Base-by-base conservation (phyloP, 2,797 vertebrate species). In the Odontamblyopus lacepedii region DNA sequence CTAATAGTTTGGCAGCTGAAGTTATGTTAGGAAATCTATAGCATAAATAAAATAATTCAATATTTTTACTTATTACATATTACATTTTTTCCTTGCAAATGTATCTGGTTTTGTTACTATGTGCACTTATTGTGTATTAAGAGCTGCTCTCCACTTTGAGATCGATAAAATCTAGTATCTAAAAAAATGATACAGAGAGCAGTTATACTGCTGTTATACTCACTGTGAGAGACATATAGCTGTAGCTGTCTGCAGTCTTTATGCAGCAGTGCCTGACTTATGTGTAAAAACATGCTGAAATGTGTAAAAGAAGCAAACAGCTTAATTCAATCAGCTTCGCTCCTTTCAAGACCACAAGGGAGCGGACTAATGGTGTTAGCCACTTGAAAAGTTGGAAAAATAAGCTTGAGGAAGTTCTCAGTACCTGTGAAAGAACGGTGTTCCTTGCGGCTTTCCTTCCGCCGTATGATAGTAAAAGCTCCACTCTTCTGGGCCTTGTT, bases 401-500 rank as follows among this genome's bases (percentile, higher is more conserved):
- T 85, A 88, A 91, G 87, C 88, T 87, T 87, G 83, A 90, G 88
- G 89, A 91, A 92, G 86, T 92, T 91, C 85, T 88, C 81, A 29
- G 82, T 90, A 92, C 90, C 90, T 92, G 91, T 83, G 82, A 92
- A 90, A 90, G 88, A 84, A 90, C 79, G 82, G 53, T 80, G 87
- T 74, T 91, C 90, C 92, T 92, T 77, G 78, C 91, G 90, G 90
- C 88, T 91, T 92, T 91, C 78, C 83, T 76, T 50, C 69, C 63
- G 76, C 78, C 70, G 86, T 91, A 89, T 88, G 89, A 89, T 91
- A 91, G 91, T 90, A 89, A 91, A 92, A 90, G 90, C 91, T 83
- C 73, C 77, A 79, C 86, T 91, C 91, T 93, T 91, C 87, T 69
- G 87, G 90, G 91, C 89, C 91, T 90, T 91, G 92, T 92, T 91